Conservation (phyloP, 2,888 invertebrate species). For the Parascotia fuliginaria region DNA sequence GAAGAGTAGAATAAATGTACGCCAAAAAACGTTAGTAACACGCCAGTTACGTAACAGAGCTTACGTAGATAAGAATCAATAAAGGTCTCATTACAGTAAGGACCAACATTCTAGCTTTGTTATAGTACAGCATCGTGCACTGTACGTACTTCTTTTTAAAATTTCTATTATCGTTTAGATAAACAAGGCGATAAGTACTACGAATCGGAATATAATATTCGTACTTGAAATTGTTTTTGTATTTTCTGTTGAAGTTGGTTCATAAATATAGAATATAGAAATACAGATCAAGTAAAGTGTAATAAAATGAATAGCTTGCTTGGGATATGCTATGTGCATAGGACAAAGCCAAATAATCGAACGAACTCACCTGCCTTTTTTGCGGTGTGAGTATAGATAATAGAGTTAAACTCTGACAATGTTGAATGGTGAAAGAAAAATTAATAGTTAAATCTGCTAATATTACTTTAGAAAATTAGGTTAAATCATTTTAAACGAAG, state of each 20-base stretch:
- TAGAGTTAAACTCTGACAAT: constrained; percentile 11
- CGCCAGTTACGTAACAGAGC: constrained; percentile 43
- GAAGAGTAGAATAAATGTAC: constrained; percentile 8
- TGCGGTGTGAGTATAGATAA: constrained; percentile 10
- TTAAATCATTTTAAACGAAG: not conserved
- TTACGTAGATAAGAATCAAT: constrained; percentile 41
- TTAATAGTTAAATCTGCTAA: not conserved
- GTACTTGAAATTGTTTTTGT: no score
- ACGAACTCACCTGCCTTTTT: constrained; percentile 26
- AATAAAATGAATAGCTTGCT: not conserved
- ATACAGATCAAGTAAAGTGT: no score
- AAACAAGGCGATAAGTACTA: constrained; percentile 7
- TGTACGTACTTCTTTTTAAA: not conserved
- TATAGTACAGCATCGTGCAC: no score
- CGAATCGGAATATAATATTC: no score
- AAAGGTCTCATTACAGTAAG: constrained; percentile 35
- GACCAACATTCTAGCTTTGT: constrained; percentile 19
- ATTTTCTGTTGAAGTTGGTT: no score
- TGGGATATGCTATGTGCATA: constrained; percentile 21
- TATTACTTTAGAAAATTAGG: not conserved
- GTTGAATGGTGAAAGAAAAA: constrained; percentile 1
- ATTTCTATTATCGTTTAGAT: constrained; percentile 8
- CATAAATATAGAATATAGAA: no score
- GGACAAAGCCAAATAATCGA: constrained; percentile 14
- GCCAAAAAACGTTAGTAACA: constrained; percentile 31